These are phyloP conservation scores for Punctoribates punctum DNA, from an alignment of 2,888 invertebrate genomes.

Conservation along the genomic window DNA sequence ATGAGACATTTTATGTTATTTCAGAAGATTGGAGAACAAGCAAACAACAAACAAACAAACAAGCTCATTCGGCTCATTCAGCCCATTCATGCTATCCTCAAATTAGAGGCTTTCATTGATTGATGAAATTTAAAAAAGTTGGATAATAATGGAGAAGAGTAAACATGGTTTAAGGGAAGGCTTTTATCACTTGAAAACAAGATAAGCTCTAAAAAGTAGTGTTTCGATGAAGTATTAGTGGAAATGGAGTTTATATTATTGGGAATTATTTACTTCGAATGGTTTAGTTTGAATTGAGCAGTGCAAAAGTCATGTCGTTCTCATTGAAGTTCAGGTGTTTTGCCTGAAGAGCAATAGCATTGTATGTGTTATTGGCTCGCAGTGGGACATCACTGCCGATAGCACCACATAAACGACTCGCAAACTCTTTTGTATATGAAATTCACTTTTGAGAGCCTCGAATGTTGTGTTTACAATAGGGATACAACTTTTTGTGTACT, in stretches of 20 bases:
- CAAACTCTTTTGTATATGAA: slow-evolving; percentile 37
- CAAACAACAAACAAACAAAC: too few relatives aligned
- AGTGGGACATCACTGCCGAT: slow-evolving; percentile 25
- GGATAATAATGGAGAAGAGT: too few relatives aligned
- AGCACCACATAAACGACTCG: slow-evolving; percentile 30
- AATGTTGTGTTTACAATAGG: slow-evolving; percentile 29
- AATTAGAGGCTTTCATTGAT: too few relatives aligned
- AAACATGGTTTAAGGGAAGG: too few relatives aligned
- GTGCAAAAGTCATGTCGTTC: slow-evolving; percentile 28
- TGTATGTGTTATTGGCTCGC: slow-evolving; percentile 34
- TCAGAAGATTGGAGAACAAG: too few relatives aligned
- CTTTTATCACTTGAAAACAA: slow-evolving; percentile 12
- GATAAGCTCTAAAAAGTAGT: slow-evolving; percentile 24
- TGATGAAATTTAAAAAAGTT: too few relatives aligned
- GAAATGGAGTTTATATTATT: slow-evolving; percentile 34
- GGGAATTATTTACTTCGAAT: slow-evolving; percentile 17
- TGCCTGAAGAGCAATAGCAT: slow-evolving; percentile 28
- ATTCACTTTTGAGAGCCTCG: slow-evolving; percentile 16
- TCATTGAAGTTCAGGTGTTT: slow-evolving; percentile 37
- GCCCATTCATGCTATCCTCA: too few relatives aligned
- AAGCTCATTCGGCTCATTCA: too few relatives aligned
- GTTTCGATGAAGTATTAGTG: slow-evolving; percentile 28
- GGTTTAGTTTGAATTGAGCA: neutral
- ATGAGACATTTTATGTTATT: too few relatives aligned
- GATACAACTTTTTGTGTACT: slow-evolving; percentile 15